Evolutionary conservation across 2,797 vertebrate genomes (phyloP).

Genomic region (Myiotriccus ornatus): DNA sequence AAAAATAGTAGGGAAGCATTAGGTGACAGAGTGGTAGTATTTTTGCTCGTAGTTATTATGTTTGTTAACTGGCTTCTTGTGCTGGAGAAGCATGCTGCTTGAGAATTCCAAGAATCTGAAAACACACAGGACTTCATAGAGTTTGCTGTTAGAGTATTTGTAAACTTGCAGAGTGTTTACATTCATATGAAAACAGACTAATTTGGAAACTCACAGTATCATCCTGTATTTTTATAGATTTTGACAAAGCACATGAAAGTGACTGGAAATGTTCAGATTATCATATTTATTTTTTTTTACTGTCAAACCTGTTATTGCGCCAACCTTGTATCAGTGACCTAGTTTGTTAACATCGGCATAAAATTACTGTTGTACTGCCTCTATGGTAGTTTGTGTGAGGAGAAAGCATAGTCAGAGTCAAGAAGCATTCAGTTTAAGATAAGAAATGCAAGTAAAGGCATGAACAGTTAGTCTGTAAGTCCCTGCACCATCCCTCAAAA

Average conservation of each 20-base stretch:
- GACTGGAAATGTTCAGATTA: background rate
- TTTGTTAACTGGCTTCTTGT: background rate
- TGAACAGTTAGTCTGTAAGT: background rate
- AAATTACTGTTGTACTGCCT: background rate
- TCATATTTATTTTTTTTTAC: background rate
- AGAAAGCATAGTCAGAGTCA: background rate
- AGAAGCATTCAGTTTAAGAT: background rate
- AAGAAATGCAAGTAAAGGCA: background rate
- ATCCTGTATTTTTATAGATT: background rate
- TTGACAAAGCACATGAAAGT: background rate
- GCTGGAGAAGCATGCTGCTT: background rate
- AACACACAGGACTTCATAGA: background rate
- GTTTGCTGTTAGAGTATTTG: background rate
- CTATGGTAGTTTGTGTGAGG: background rate
- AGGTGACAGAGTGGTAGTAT: fast-evolving
- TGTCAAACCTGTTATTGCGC: background rate
- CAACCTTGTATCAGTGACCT: background rate
- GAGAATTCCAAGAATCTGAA: background rate
- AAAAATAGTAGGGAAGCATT: background rate
- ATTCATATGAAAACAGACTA: background rate
- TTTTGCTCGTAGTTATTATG: background rate
- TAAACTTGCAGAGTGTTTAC: background rate
- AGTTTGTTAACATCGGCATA: background rate
- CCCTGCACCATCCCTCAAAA: fast-evolving
- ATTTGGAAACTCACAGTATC: background rate